Percentiles rank a stretch among this genome's conserved stretches.
Evolutionary conservation across 1,140 invertebrate species (phyloP).

Genomic region (Papilio helenus): DNA sequence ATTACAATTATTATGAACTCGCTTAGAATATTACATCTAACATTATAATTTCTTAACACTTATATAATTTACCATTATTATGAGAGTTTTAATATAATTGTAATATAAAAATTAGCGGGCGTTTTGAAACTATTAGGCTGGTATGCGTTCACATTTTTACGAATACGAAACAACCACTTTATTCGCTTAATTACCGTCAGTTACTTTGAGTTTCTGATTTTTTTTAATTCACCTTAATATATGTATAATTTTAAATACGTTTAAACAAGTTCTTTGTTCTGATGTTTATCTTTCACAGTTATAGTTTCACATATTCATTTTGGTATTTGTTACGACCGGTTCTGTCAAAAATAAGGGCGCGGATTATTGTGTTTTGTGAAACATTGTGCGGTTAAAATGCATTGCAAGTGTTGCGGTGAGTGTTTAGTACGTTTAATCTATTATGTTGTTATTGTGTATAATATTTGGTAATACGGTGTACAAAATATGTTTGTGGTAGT

Average conservation of each 20-base stretch:
- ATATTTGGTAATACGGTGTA: not conserved
- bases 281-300: conserved; percentile 1
- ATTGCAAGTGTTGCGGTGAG: conserved; percentile 34
- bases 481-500: not conserved
- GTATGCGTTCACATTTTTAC: conserved; percentile 20
- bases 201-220: conserved; percentile 2
- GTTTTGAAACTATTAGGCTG: conserved; percentile 11
- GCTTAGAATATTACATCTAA: not conserved
- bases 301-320: conserved; percentile 1
- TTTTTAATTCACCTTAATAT: conserved; percentile 12
- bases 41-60: not conserved
- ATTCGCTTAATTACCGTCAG: conserved; percentile 22
- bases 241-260: conserved; percentile 16
- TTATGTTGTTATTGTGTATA: not conserved
- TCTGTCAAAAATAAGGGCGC: not conserved
- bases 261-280: conserved; percentile 25
- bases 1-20: not conserved
- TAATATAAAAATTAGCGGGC: not conserved
- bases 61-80: conserved; percentile 8
- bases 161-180: conserved; percentile 20
- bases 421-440: not conserved
- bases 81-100: not conserved
- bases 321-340: not conserved
- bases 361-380: not conserved
- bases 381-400: conserved; percentile 19